A percentile compares a stretch with the other conserved stretches of the same genome.
Conservation (phyloP, 2,888 invertebrate species). For the Halictus quadricinctus region DNA sequence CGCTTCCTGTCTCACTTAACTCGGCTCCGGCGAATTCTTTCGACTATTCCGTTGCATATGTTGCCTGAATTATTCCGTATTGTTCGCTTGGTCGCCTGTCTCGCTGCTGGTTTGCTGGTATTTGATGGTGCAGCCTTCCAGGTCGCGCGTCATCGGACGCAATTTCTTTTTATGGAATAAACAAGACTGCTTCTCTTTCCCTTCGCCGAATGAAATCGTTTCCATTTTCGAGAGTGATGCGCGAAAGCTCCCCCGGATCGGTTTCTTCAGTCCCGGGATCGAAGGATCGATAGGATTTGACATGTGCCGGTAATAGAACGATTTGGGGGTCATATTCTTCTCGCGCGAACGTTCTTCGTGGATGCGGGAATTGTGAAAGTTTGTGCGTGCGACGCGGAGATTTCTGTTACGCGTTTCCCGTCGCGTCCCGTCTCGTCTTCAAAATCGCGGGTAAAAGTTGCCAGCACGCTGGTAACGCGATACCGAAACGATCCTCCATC, state of each 20-base stretch:
- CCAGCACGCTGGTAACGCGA: conserved; percentile 25
- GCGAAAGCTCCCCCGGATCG: conserved; percentile 8
- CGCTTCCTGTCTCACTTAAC: conserved; percentile 4
- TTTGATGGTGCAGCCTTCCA: not conserved
- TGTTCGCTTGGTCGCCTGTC: not conserved
- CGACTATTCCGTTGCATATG: not conserved
- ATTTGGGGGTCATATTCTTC: not conserved
- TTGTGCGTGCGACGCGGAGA: not conserved
- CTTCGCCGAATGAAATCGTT: not conserved
- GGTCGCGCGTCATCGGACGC: too few species aligned
- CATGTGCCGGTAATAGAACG: conserved; percentile 59
- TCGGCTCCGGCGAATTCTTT: not conserved
- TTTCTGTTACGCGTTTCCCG: not conserved
- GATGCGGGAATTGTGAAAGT: conserved; percentile 21
- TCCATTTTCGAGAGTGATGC: not conserved
- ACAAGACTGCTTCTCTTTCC: not conserved
- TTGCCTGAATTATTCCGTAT: not conserved
- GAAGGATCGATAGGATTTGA: conserved; percentile 52
- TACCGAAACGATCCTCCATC: conserved; percentile 10
- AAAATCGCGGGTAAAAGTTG: not conserved
- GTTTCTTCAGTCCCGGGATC: conserved; percentile 34
- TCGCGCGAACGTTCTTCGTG: conserved; percentile 8
- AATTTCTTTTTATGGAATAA: not conserved
- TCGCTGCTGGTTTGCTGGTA: not conserved
- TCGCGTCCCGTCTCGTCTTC: not conserved